Evolutionary conservation across 2,888 invertebrate genomes (phyloP), one percentile per base, ranked within the genome.

Genomic region (Dynastes grantii): DNA sequence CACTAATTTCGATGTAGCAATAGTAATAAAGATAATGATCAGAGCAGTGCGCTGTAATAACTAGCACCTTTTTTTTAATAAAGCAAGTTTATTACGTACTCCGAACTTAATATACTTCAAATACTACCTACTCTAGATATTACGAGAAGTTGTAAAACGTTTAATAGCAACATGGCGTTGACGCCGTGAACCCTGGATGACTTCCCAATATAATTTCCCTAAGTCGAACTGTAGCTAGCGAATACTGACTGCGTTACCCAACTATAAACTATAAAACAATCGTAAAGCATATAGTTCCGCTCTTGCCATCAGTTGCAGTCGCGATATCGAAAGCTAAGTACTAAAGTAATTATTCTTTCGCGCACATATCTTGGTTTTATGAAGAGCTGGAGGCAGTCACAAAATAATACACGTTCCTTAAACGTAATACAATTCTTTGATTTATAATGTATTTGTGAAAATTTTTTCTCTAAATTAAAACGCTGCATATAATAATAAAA

Each of bases 261-360:
- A n/a, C 53, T n/a, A 53, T 53, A 53, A 58, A 58, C 55, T 58
- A 58, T 58, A 58, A 27, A 58, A 27, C 55, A 58, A 58, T 58
- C 55, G 55, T 58, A 58, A 58, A 58, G 22, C 22, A 58, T 22
- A 16, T 22, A 22, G 22, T 58, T 55, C 22, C 22, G 16, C 8
- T 22, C 8, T 22, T 22, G 16, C 55, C 55, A 58, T 58, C 53
- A 22, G 55, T 8, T 58, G 55, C 55, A 58, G 16, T 45, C 45
- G 11, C 2, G 55, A 58, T 58, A 58, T 58, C 55, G 55, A 58
- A 58, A 58, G 22, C 22, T 58, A 58, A 16, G 5, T 58, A 16
- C 55, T 58, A 58, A 58, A 1, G 55, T 58, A 58, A 58, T 58
- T 58, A 58, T 27, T 6, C n/a, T 45, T 11, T 45, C 45, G 45